Conservation (phyloP, 2,888 invertebrate genomes). For the Ctena decussata region DNA sequence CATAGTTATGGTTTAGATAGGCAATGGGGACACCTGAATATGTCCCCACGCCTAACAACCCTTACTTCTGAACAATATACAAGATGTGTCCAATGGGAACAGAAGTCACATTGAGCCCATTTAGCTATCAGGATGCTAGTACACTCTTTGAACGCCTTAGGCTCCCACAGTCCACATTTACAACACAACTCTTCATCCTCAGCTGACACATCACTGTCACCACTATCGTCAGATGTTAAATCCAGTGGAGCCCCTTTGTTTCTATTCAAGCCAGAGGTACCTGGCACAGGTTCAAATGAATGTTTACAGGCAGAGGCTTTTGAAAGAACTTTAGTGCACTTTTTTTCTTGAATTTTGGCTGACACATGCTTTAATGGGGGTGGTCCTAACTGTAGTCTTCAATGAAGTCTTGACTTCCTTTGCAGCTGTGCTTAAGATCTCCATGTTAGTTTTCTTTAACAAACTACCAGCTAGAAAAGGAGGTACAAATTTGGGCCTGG, state of each 20-base stretch:
- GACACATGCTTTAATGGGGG: not conserved
- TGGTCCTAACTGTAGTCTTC: not conserved
- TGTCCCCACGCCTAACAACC: constrained; percentile 4
- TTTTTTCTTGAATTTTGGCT: not conserved
- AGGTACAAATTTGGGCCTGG: constrained; percentile 21
- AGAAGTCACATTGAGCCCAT: constrained; percentile 25
- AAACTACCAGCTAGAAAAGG: constrained; percentile 34
- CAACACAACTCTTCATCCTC: constrained; percentile 6
- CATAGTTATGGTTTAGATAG: not conserved
- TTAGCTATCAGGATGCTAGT: not conserved
- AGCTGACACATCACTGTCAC: not conserved
- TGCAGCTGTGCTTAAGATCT: not conserved
- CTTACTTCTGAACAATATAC: not conserved
- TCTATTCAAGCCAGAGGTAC: not conserved
- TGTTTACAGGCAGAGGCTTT: not conserved
- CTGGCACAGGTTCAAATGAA: not conserved
- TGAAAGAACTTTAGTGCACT: not conserved
- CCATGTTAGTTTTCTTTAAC: constrained; percentile 17
- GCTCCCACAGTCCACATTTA: constrained; percentile 4
- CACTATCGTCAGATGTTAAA: not conserved
- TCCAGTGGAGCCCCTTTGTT: not conserved
- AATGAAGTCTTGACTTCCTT: not conserved
- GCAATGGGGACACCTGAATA: constrained; percentile 17
- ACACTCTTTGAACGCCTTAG: not conserved
- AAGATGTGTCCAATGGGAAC: constrained; percentile 12